These are phyloP conservation scores for Polyommatus iphigenia DNA, from an alignment of 2,888 invertebrate genomes.

Conservation along the genomic window DNA sequence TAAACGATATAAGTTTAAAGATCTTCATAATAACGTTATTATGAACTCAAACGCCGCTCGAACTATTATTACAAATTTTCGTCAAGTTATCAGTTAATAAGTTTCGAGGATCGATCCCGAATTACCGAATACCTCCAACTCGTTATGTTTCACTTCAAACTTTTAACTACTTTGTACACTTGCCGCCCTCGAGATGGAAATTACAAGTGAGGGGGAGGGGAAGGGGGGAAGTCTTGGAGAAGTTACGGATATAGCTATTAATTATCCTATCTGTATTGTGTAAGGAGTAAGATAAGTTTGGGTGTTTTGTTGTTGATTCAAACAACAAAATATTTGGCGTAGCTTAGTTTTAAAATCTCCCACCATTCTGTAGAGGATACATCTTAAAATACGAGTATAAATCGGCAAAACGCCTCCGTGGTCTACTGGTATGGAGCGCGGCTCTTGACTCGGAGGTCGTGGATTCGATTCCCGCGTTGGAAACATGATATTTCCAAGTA, in stretches of 20 bases:
- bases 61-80: conserved; percentile 20
- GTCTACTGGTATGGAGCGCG: too few relatives aligned
- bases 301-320: background rate
- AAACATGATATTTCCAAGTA: too few relatives aligned
- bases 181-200: background rate
- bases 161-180: conserved; percentile 28
- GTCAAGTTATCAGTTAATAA: conserved; percentile 23
- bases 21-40: background rate
- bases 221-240: background rate
- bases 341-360: background rate
- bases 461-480: too few relatives aligned
- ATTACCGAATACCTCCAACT: conserved; percentile 25
- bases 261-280: background rate
- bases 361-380: too few relatives aligned
- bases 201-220: background rate
- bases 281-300: background rate
- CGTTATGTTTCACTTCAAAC: conserved; percentile 18
- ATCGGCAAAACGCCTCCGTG: too few relatives aligned
- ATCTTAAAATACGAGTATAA: too few relatives aligned
- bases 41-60: background rate
- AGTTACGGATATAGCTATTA: background rate
- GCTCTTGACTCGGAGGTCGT: too few relatives aligned
- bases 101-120: conserved; percentile 18
- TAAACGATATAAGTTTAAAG: background rate
- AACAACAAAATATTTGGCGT: background rate